These are phyloP conservation scores for Goniozus legneri DNA, from an alignment of 1,140 invertebrate genomes.

Conservation along the genomic window DNA sequence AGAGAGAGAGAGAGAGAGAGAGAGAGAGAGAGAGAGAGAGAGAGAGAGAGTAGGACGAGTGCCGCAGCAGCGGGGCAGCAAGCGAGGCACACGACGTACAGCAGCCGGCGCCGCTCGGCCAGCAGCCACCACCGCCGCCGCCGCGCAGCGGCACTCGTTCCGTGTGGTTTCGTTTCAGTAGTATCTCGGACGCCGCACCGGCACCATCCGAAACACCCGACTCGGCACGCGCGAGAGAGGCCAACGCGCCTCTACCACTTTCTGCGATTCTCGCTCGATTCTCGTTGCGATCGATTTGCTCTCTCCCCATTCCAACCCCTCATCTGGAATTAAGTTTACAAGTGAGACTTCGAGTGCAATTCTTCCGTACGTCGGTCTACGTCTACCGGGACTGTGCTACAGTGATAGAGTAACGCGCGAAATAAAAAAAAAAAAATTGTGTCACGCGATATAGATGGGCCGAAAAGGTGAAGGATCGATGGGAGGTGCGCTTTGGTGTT, in stretches of 20 bases:
- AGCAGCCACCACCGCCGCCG: background rate
- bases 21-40: background rate
- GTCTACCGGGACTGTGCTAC: too few relatives aligned
- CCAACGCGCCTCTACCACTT: constrained; percentile 5
- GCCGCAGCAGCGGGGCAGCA: background rate
- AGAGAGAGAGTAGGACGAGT: background rate
- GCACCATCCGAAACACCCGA: constrained; percentile 44
- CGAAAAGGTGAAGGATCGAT: too few relatives aligned
- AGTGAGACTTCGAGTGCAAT: too few relatives aligned
- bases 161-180: too few relatives aligned
- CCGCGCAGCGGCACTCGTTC: constrained; percentile 44
- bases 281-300: background rate
- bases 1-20: background rate
- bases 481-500: too few relatives aligned
- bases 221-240: constrained; percentile 14
- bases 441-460: too few relatives aligned
- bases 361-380: too few relatives aligned
- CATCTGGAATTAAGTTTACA: too few relatives aligned
- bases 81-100: background rate
- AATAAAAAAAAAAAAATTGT: too few relatives aligned
- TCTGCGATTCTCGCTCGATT: background rate
- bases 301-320: too few relatives aligned
- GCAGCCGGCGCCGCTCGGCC: background rate
- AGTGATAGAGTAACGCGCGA: too few relatives aligned
- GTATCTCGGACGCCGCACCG: constrained; percentile 53